Percentiles rank a stretch among this genome's conserved stretches.
Evolutionary conservation across 1,140 invertebrate genomes (phyloP).

Genomic region (Nixonia krombeini): DNA sequence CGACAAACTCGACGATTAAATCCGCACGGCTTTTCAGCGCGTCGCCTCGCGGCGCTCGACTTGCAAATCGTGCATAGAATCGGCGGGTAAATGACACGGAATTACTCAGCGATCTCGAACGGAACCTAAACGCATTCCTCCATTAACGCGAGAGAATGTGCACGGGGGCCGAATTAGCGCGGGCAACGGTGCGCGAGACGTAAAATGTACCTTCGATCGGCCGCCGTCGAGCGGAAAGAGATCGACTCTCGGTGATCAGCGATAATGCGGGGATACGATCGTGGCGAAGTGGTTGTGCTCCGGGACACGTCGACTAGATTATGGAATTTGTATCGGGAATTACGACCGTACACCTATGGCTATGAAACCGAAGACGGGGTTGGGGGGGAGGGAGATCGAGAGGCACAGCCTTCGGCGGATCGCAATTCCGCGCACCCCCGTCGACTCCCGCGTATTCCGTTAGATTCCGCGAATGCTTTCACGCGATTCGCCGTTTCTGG

Average conservation of each 20-base stretch:
- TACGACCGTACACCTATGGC: constrained; percentile 42
- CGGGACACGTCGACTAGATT: constrained; percentile 61
- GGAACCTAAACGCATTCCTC: constrained; percentile 32
- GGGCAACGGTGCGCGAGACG: constrained; percentile 44
- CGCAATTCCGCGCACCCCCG: constrained; percentile 50
- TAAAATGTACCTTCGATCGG: constrained; percentile 47
- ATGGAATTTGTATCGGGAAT: constrained; percentile 65
- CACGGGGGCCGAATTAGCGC: constrained; percentile 48
- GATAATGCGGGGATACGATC: constrained; percentile 60
- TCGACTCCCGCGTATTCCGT: constrained; percentile 38
- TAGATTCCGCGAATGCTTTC: constrained; percentile 56
- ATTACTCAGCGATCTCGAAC: not conserved
- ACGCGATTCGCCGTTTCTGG: constrained; percentile 29
- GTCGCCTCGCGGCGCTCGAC: no score
- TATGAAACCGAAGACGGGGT: constrained; percentile 37
- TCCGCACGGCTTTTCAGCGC: no score
- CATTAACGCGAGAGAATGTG: constrained; percentile 36
- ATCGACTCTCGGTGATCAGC: constrained; percentile 54
- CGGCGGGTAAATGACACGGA: not conserved
- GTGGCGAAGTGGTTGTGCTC: constrained; percentile 49
- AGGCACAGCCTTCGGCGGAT: constrained; percentile 54
- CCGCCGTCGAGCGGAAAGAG: constrained; percentile 42
- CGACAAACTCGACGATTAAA: constrained; percentile 39
- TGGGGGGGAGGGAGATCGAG: constrained; percentile 26
- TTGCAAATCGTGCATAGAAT: no score